Evolutionary conservation across 2,113 vertebrate species (phyloP).

Genomic region (Antigone vipio): DNA sequence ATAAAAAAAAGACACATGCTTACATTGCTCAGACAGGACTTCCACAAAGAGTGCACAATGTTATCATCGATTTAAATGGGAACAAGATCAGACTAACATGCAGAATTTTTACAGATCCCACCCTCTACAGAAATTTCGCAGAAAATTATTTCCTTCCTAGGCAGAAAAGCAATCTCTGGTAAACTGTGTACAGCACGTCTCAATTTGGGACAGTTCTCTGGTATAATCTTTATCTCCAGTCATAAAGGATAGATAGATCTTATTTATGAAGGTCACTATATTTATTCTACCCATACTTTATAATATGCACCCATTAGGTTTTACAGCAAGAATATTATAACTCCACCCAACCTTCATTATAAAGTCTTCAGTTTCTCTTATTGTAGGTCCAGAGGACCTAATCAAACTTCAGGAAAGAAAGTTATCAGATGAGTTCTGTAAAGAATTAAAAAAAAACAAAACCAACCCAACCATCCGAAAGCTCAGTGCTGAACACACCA

Average conservation of each 20-base stretch:
- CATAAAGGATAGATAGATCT: background rate
- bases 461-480: conserved; percentile 45
- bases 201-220: background rate
- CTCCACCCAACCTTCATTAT: conserved; percentile 5
- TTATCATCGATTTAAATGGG: background rate
- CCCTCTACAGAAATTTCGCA: background rate
- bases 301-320: background rate
- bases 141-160: background rate
- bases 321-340: background rate
- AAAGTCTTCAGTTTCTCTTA: conserved; percentile 26
- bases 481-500: conserved; percentile 68
- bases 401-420: conserved; percentile 60
- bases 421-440: conserved; percentile 60
- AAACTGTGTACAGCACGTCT: background rate
- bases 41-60: background rate
- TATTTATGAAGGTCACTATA: background rate
- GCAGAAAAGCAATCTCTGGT: background rate
- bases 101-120: background rate
- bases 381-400: conserved; percentile 30
- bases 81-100: background rate
- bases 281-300: background rate
- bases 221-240: background rate
- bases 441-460: conserved; percentile 30
- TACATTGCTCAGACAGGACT: background rate
- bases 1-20: background rate